A percentile compares a stretch with the other conserved stretches of the same genome.
These are phyloP conservation scores for Tympanuchus pallidicinctus DNA, from an alignment of 2,113 vertebrate genomes.

Conservation along the genomic window DNA sequence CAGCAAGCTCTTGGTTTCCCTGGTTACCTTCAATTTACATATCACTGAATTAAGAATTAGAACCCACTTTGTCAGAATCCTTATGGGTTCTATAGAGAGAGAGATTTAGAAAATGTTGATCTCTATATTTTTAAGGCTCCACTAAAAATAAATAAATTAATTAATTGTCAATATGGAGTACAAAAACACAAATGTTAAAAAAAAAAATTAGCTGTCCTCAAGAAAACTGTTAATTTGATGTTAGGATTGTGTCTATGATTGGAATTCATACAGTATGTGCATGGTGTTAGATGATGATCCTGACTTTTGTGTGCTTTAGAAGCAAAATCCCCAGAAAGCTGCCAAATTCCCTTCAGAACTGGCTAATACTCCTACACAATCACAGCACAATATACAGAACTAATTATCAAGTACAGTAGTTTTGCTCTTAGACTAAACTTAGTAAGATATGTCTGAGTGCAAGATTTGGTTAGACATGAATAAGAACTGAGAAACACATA, in stretches of 20 bases:
- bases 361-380: not conserved
- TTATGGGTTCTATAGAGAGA: not conserved
- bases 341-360: not conserved
- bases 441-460: not conserved
- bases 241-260: not conserved
- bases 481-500: not conserved
- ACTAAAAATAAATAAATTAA: not conserved
- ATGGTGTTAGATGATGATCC: not conserved
- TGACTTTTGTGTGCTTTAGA: not conserved
- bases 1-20: slow-evolving; percentile 46
- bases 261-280: not conserved
- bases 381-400: not conserved
- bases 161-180: not conserved
- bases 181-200: not conserved
- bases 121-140: not conserved
- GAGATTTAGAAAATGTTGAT: not conserved
- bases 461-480: not conserved
- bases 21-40: slow-evolving; percentile 65
- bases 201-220: not conserved
- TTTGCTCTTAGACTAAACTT: not conserved
- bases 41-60: slow-evolving; percentile 36
- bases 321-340: not conserved
- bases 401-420: not conserved
- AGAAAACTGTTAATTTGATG: not conserved
- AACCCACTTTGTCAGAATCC: not conserved